Evolutionary conservation across 2,113 vertebrate species (phyloP).

Genomic region (Pantherophis guttatus): DNA sequence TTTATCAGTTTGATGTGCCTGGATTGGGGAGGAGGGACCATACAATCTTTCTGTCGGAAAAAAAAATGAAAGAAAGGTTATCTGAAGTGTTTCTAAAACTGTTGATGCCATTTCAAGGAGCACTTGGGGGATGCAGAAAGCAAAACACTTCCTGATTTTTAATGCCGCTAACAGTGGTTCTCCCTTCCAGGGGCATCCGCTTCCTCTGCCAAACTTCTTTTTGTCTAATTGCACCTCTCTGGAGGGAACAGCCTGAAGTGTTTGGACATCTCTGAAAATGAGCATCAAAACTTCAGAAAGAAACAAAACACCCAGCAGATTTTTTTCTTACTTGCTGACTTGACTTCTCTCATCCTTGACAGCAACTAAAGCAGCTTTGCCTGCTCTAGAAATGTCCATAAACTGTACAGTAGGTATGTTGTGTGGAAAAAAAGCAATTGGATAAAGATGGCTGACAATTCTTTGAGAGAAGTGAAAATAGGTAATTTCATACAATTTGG

Average conservation of each 20-base stretch:
- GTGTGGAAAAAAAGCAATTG: neutral
- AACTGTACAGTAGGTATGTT: neutral
- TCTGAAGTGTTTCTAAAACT: conserved; percentile 5
- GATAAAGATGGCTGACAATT: neutral
- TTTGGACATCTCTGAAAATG: neutral
- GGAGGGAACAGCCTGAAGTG: neutral
- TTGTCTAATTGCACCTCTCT: conserved; percentile 4
- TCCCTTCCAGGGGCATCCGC: neutral
- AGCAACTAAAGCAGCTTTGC: neutral
- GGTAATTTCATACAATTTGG: neutral
- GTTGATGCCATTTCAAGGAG: neutral
- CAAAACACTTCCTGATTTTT: neutral
- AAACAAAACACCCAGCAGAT: neutral
- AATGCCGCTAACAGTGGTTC: neutral
- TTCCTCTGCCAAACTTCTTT: neutral
- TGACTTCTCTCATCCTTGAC: neutral
- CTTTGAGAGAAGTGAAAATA: neutral
- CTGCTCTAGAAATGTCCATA: neutral
- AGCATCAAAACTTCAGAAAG: neutral
- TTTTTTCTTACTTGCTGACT: neutral
- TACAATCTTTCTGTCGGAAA: neutral
- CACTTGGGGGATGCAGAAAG: neutral
- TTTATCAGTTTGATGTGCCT: neutral
- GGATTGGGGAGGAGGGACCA: neutral
- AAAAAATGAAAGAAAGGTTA: neutral